phyloP scores from a whole-genome alignment of 2,797 vertebrate genomes.

The Sebastes vulpes region DNA sequence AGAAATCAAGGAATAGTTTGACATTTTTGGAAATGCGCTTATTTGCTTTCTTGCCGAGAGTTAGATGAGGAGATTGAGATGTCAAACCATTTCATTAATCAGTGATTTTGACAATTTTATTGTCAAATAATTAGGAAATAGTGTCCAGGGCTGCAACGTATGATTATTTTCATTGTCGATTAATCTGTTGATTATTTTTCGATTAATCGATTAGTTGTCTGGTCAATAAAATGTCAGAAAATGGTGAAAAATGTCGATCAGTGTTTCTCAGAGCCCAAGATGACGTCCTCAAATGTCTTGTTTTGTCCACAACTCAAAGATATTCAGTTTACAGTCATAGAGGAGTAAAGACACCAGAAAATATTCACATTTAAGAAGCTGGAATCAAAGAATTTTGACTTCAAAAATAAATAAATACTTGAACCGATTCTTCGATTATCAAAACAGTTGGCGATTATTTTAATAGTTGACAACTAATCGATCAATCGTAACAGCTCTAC shows the following conservation, averaged over 20 bases:
- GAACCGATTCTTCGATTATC: not conserved
- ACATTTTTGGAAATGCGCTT: not conserved
- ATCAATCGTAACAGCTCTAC: not conserved
- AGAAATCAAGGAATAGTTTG: not conserved
- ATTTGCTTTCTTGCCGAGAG: not conserved
- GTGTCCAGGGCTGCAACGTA: no score
- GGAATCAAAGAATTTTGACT: no score
- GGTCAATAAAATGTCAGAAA: no score
- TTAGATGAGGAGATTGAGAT: not conserved
- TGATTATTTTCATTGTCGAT: no score
- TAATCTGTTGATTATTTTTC: no score
- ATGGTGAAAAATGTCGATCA: no score
- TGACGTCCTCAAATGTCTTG: no score
- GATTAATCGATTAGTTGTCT: rapidly evolving
- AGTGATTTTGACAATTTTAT: not conserved
- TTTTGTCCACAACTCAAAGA: no score
- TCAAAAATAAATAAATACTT: not conserved
- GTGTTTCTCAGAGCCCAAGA: rapidly evolving
- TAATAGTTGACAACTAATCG: not conserved
- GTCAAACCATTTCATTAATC: not conserved
- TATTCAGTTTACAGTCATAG: no score
- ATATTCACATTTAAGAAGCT: not conserved
- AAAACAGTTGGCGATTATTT: not conserved
- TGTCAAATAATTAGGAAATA: not conserved
- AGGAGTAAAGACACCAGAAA: no score